phyloP scores from a whole-genome alignment of 2,797 vertebrate genomes.

The Melanotaenia boesemani region DNA sequence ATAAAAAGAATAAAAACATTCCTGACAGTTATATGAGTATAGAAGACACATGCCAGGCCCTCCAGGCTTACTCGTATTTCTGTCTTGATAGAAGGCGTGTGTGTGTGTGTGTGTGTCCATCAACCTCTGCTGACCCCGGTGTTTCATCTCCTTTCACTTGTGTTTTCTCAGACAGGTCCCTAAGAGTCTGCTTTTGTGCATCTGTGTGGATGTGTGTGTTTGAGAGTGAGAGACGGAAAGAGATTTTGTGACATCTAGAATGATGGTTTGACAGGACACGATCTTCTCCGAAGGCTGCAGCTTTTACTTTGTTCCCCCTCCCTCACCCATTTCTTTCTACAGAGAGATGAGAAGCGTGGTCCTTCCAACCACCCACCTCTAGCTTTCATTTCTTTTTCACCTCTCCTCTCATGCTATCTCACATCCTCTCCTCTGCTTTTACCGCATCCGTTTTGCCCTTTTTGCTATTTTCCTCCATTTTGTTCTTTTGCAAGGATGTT shows the following conservation, averaged over 20 bases:
- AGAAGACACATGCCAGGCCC: not conserved
- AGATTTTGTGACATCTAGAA: conserved; percentile 48
- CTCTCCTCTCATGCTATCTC: conserved; percentile 27
- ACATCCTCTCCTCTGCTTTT: conserved; percentile 14
- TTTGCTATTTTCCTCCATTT: not conserved
- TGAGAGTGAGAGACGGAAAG: conserved; percentile 1
- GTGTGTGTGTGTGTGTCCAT: conserved; percentile 46
- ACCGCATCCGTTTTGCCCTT: not conserved
- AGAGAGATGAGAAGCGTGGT: conserved; percentile 15
- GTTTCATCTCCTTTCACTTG: conserved; percentile 45
- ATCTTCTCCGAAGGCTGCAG: conserved; percentile 57
- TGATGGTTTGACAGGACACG: conserved; percentile 61
- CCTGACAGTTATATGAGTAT: not conserved
- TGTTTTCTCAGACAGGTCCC: conserved; percentile 54
- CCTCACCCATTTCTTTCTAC: conserved; percentile 29
- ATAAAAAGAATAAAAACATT: too few species aligned
- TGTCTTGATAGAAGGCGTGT: not conserved
- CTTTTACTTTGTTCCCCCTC: conserved; percentile 54
- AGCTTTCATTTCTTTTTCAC: conserved; percentile 13
- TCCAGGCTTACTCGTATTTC: not conserved
- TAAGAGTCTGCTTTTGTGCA: conserved; percentile 38
- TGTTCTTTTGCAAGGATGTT: conserved; percentile 30
- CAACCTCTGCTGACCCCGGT: conserved; percentile 51
- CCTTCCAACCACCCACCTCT: conserved; percentile 3
- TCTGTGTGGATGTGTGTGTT: conserved; percentile 23